These are phyloP conservation scores for Amniataba percoides DNA, from an alignment of 2,797 vertebrate genomes.

Conservation along the genomic window DNA sequence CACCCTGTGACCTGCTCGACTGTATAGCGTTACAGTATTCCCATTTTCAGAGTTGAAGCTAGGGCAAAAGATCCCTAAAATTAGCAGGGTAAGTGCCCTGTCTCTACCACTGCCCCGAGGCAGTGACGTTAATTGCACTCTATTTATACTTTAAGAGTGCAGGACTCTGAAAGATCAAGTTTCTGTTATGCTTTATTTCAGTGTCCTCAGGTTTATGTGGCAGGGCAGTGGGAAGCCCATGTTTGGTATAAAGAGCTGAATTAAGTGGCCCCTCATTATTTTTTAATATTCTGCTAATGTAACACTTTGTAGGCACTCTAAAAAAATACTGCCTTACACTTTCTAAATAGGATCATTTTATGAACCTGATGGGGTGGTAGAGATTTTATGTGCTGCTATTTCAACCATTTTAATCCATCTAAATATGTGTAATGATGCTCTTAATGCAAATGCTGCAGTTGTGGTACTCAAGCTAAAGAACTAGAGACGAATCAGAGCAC, in stretches of 20 bases:
- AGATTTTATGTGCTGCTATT: slow-evolving; percentile 31
- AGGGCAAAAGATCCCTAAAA: slow-evolving; percentile 80
- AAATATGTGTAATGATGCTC: slow-evolving; percentile 43
- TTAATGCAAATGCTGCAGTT: slow-evolving; percentile 21
- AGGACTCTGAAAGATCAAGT: slow-evolving; percentile 81
- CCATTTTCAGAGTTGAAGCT: slow-evolving; percentile 75
- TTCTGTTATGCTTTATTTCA: slow-evolving; percentile 77
- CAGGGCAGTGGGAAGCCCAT: slow-evolving; percentile 30
- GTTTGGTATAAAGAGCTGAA: slow-evolving; percentile 39
- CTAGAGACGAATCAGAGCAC: not conserved
- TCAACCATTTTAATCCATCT: slow-evolving; percentile 40
- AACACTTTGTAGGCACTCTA: slow-evolving; percentile 1
- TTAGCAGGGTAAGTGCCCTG: slow-evolving; percentile 80
- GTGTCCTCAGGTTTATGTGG: slow-evolving; percentile 46
- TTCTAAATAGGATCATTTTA: slow-evolving; percentile 32
- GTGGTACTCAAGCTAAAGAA: slow-evolving; percentile 16
- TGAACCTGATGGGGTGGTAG: not conserved
- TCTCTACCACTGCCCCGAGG: slow-evolving; percentile 78
- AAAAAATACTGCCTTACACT: slow-evolving; percentile 1
- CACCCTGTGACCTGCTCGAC: slow-evolving; percentile 58
- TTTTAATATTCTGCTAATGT: slow-evolving; percentile 31
- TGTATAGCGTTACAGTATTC: slow-evolving; percentile 74
- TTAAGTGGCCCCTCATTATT: slow-evolving; percentile 20
- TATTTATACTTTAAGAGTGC: slow-evolving; percentile 84
- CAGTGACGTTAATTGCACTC: slow-evolving; percentile 81